Evolutionary conservation across 2,113 vertebrate genomes (phyloP).

Genomic region (Cheirogaleus medius): DNA sequence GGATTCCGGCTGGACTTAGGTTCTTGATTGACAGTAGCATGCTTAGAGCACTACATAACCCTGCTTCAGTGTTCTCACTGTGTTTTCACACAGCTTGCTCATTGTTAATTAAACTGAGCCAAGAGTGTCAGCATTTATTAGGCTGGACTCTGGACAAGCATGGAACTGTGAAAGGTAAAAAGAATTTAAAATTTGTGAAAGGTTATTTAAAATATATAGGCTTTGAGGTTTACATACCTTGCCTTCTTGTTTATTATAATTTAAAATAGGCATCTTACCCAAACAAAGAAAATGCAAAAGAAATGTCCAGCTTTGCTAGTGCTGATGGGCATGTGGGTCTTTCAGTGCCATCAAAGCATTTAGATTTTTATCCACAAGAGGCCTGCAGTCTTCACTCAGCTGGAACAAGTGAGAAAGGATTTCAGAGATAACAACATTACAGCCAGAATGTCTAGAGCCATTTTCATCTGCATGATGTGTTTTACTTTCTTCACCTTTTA

Average conservation of each 20-base stretch:
- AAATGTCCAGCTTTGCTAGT: constrained; percentile 38
- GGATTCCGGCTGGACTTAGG: background rate
- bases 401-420: constrained; percentile 56
- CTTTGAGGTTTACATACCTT: constrained; percentile 31
- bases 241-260: constrained; percentile 9
- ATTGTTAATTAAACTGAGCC: constrained; percentile 65
- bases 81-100: constrained; percentile 45
- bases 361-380: constrained; percentile 49
- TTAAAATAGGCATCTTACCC: constrained; percentile 30
- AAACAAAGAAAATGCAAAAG: constrained; percentile 39
- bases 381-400: constrained; percentile 41
- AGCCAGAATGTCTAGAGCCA: constrained; percentile 48
- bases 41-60: background rate
- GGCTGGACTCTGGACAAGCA: constrained; percentile 8
- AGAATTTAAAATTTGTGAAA: constrained; percentile 18
- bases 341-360: constrained; percentile 27
- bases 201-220: constrained; percentile 48
- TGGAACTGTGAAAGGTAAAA: constrained; percentile 22
- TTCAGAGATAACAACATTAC: constrained; percentile 42
- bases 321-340: background rate
- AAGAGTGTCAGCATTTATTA: constrained; percentile 65
- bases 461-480: constrained; percentile 34
- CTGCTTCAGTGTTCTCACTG: constrained; percentile 38
- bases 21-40: constrained; percentile 35
- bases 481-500: constrained; percentile 59